These are phyloP conservation scores for Rhinolophus ferrumequinum DNA, from an alignment of 2,113 vertebrate genomes.

Conservation along the genomic window DNA sequence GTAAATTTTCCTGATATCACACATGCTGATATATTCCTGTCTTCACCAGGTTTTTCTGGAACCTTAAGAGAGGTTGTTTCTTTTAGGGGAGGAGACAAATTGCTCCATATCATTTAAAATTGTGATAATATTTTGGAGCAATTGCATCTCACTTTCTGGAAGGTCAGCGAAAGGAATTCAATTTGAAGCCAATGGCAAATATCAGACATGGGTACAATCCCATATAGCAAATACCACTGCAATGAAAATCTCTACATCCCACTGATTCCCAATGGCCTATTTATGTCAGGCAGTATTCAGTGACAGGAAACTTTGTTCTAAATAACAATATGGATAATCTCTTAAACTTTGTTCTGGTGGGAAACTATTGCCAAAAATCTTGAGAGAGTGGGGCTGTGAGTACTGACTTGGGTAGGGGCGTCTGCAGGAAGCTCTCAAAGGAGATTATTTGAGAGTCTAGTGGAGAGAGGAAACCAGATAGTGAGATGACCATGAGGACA, in stretches of 20 bases:
- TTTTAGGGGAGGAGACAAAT: neutral
- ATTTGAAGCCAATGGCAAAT: slow-evolving; percentile 63
- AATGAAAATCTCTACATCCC: slow-evolving; percentile 46
- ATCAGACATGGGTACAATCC: slow-evolving; percentile 64
- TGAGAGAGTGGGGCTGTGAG: neutral
- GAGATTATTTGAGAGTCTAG: neutral
- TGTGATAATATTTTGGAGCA: slow-evolving; percentile 45
- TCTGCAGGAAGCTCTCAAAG: neutral
- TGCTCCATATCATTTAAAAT: slow-evolving; percentile 49
- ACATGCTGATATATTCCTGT: neutral
- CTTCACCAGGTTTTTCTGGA: slow-evolving; percentile 28
- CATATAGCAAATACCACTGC: slow-evolving; percentile 51
- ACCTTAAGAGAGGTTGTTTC: neutral
- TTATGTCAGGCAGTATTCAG: slow-evolving; percentile 56
- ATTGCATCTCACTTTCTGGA: slow-evolving; percentile 62
- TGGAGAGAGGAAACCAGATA: neutral
- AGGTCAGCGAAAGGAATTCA: slow-evolving; percentile 64
- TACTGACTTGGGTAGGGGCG: neutral
- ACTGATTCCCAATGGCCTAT: slow-evolving; percentile 49
- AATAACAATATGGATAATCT: slow-evolving; percentile 57
- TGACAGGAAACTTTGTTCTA: slow-evolving; percentile 44
- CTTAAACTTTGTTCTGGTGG: slow-evolving; percentile 50
- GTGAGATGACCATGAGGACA: neutral
- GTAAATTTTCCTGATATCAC: slow-evolving; percentile 28
- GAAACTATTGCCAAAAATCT: slow-evolving; percentile 16